A percentile compares a stretch with the other conserved stretches of the same genome.
phyloP scores from a whole-genome alignment of 2,888 invertebrate genomes.

The Bellardia pandia region DNA sequence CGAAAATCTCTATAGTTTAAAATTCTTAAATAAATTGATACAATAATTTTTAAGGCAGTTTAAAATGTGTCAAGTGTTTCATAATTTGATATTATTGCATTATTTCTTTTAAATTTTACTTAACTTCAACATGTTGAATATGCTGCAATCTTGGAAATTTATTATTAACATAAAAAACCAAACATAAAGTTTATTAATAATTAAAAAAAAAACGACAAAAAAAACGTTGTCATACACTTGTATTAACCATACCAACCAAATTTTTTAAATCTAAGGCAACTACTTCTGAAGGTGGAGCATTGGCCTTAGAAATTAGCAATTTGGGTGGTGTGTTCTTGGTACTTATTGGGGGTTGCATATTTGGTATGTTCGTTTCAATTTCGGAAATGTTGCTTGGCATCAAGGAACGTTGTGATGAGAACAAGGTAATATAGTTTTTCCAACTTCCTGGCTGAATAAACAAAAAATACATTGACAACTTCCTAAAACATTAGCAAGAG shows the following conservation, averaged over 20 bases:
- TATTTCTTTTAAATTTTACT: neutral
- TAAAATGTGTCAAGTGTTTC: conserved; percentile 1
- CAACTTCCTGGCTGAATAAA: neutral
- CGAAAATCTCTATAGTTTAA: too few species aligned
- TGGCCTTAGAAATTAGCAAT: conserved; percentile 87
- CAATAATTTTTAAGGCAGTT: too few species aligned
- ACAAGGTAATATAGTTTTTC: conserved; percentile 78
- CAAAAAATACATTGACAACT: conserved; percentile 24
- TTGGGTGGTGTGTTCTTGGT: conserved; percentile 88
- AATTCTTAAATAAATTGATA: too few species aligned
- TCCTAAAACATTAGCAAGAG: conserved; percentile 39
- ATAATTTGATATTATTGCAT: conserved; percentile 7
- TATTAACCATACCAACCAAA: conserved; percentile 51
- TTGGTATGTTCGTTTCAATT: conserved; percentile 81
- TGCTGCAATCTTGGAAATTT: neutral
- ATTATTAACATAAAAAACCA: neutral
- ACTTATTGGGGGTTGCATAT: conserved; percentile 85
- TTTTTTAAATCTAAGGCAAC: conserved; percentile 77
- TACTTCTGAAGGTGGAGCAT: conserved; percentile 81
- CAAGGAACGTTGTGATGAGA: conserved; percentile 81
- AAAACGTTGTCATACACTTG: too few species aligned
- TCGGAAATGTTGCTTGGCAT: conserved; percentile 82
- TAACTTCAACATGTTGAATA: conserved; percentile 9
- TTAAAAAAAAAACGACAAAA: neutral
- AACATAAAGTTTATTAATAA: conserved; percentile 9